Conservation (phyloP, 2,888 invertebrate genomes). For the Leptogaster cylindrica region DNA sequence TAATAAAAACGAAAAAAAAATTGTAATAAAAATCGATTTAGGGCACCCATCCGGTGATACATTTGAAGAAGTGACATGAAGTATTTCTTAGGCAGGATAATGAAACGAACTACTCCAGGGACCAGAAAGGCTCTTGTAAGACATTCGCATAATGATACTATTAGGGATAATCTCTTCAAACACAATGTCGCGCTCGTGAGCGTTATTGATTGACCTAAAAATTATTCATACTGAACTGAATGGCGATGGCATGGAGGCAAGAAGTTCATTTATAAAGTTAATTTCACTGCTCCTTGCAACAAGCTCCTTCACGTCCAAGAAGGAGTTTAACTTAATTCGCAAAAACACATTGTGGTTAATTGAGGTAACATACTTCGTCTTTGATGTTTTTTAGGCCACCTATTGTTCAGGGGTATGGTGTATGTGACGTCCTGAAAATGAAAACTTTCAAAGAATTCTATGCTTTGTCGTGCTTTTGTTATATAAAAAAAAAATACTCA, state of each 20-base stretch:
- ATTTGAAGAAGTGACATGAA: not conserved
- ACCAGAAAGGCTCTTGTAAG: too few species aligned
- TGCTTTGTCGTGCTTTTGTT: constrained; percentile 23
- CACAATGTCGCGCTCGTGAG: too few species aligned
- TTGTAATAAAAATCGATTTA: too few species aligned
- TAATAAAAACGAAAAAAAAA: not conserved
- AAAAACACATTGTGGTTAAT: constrained; percentile 27
- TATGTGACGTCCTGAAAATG: not conserved
- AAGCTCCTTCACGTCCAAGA: not conserved
- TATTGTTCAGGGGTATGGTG: constrained; percentile 12
- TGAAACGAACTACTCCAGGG: too few species aligned
- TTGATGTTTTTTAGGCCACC: constrained; percentile 23
- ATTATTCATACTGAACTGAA: too few species aligned
- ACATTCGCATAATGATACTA: too few species aligned
- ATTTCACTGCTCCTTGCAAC: not conserved
- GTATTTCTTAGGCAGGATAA: too few species aligned
- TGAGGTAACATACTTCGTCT: constrained; percentile 24
- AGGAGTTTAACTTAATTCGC: constrained; percentile 17
- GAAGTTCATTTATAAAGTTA: not conserved
- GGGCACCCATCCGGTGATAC: not conserved
- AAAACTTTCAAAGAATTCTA: constrained; percentile 26
- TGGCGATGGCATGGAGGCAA: too few species aligned
- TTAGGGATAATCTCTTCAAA: too few species aligned
- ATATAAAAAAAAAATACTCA: too few species aligned
- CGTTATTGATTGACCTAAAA: too few species aligned